Base-by-base conservation (phyloP, 1,140 invertebrate species). In the Charaxes varanes region DNA sequence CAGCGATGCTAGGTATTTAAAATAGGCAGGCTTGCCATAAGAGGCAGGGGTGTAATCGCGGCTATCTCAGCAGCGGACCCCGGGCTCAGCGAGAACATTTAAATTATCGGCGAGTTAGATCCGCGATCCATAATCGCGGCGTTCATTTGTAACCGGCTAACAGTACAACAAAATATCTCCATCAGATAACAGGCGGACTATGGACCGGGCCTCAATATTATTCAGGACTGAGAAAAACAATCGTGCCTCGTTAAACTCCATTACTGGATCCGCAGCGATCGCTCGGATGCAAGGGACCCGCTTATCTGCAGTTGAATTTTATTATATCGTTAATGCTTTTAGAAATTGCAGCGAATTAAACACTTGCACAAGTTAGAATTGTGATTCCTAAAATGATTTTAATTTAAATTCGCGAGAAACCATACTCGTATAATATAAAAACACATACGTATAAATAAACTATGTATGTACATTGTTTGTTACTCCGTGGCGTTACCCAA, bases 191-290 rank as follows among this genome's bases (percentile, higher is more conserved):
- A 21, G 48, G 43, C 52, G 55, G 67, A n/a, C n/a, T 18, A 16
- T 6, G 28, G 57, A 55, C 56, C 66, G 61, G 70, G 59, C 62
- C 59, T 70, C 67, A 73, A 82, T 82, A 82, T 79, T 82, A 82
- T 82, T 78, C 72, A 82, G 67, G 79, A 73, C 66, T 73, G 59
- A 70, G 74, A 82, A 82, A 82, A 82, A 79, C 73, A 82, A 76
- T 79, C 72, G 78, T 82, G 73, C 42, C 67, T 79, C 73, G 73
- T 82, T 82, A 82, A 79, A 70, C 57, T 68, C 58, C 46, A 72
- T 79, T 79, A 71, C 63, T 62, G 57, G 59, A 46, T 56, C 48
- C 48, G 56, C n/a, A n/a, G n/a, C 60, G 73, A 81, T 77, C 76
- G 55, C 56, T 46, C 52, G 47, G 62, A 59, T 64, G 62, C 65